A percentile compares a stretch with the other conserved stretches of the same genome.
These are phyloP conservation scores for Catamblyrhynchus diadema DNA, from an alignment of 2,797 vertebrate genomes.

Conservation along the genomic window DNA sequence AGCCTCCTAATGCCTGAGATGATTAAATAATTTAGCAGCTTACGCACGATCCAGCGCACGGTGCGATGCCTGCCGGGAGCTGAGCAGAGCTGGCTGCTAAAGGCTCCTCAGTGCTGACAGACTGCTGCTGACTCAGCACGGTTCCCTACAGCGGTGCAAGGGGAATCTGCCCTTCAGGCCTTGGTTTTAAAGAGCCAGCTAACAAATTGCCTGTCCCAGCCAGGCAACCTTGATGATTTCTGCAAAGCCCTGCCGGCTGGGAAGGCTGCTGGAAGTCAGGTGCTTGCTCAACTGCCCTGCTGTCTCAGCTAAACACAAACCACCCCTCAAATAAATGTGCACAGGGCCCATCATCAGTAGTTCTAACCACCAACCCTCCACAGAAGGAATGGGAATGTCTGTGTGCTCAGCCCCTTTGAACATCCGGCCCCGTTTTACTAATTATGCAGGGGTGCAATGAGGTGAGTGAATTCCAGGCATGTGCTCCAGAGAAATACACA, in stretches of 20 bases:
- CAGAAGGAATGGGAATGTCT: background rate
- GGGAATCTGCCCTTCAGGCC: background rate
- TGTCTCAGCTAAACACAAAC: background rate
- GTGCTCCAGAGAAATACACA: background rate
- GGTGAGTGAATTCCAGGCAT: background rate
- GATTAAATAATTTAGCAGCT: background rate
- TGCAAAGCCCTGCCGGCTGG: background rate
- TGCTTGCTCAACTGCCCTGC: background rate
- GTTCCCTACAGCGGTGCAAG: background rate
- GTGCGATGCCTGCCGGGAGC: background rate
- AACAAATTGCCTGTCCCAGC: background rate
- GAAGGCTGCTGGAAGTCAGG: background rate
- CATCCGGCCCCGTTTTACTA: rapidly evolving
- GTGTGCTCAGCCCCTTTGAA: background rate
- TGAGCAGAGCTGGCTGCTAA: background rate
- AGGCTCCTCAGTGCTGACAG: background rate
- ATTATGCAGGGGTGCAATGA: rapidly evolving
- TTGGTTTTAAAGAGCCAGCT: background rate
- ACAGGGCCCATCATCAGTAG: background rate
- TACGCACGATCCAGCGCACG: background rate
- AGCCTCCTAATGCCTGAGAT: background rate
- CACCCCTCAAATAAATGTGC: background rate
- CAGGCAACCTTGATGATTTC: background rate
- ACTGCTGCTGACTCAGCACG: background rate
- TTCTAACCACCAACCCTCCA: background rate